Evolutionary conservation across 2,888 invertebrate genomes (phyloP).

Genomic region (Tetheella fluctuosa): DNA sequence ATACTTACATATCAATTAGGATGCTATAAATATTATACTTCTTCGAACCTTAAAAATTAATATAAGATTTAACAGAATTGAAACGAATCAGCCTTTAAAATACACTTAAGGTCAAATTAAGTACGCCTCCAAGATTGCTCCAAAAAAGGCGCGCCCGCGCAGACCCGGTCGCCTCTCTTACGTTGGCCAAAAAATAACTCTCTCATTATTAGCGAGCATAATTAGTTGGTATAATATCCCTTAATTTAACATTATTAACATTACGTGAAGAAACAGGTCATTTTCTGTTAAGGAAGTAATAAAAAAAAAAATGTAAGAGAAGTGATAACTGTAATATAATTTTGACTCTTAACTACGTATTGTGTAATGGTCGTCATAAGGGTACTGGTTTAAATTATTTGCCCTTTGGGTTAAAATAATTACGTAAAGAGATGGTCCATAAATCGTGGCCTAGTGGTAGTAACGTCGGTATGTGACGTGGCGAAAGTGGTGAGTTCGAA

Average conservation of each 20-base stretch:
- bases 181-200: neutral
- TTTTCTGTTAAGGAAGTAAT: constrained; percentile 7
- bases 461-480: no score
- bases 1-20: no score
- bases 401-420: no score
- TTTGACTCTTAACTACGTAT: neutral
- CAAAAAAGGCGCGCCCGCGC: neutral
- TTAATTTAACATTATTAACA: constrained; percentile 24
- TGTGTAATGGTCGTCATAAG: neutral
- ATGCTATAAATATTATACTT: no score
- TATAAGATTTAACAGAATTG: neutral
- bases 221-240: constrained; percentile 21
- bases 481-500: no score
- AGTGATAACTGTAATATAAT: neutral
- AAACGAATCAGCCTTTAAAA: neutral
- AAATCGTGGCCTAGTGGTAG: no score
- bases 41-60: no score
- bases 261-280: constrained; percentile 14
- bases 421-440: no score
- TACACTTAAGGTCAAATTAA: constrained; percentile 2
- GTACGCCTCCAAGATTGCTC: neutral
- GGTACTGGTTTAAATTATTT: no score
- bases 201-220: neutral
- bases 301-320: constrained; percentile 15
- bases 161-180: neutral